Evolutionary conservation across 2,797 vertebrate genomes (phyloP), one percentile per base, ranked within the genome.

Genomic region (Geotrypetes seraphini): DNA sequence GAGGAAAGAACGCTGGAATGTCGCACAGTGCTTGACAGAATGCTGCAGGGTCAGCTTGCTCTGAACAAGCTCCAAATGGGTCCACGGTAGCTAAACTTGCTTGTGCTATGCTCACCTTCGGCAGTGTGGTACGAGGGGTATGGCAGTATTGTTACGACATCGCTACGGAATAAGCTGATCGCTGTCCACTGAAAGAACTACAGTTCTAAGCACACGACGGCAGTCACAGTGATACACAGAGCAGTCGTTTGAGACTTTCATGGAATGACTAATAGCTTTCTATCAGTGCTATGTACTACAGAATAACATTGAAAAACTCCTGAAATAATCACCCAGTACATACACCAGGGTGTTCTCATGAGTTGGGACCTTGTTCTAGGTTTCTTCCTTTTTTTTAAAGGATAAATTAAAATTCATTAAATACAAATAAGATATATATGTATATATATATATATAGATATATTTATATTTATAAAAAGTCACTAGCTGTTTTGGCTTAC

Each of bases 151-250:
- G 70, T 75, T 78, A 96, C 90, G 72, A 91, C 85, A 85, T 90
- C 89, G 92, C 91, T 90, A 97, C 75, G 38, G 86, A 90, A 86
- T 89, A 86, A 87, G 88, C 83, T 86, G 88, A 79, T 79, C 57
- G 86, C 90, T 94, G 90, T 83, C 83, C 91, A 95, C 83, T 84
- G 84, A 89, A 87, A 86, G 85, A 78, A 90, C 91, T 93, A 99
- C 82, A 75, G 84, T 81, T 93, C 91, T 94, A 97, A 88, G 87
- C 87, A 92, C 91, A 84, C 87, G n/a, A 96, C 76, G 79, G 89
- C 88, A 91, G 89, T 97, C 92, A 99, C 96, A 97, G 94, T 96
- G 94, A 91, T 90, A 96, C 93, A 97, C 91, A 80, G 91, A 92
- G 92, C 90, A 88, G 89, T 92, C 88, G 75, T 85, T 80, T 69